phyloP scores from a whole-genome alignment of 2,888 invertebrate genomes.

The Agrochola lota region DNA sequence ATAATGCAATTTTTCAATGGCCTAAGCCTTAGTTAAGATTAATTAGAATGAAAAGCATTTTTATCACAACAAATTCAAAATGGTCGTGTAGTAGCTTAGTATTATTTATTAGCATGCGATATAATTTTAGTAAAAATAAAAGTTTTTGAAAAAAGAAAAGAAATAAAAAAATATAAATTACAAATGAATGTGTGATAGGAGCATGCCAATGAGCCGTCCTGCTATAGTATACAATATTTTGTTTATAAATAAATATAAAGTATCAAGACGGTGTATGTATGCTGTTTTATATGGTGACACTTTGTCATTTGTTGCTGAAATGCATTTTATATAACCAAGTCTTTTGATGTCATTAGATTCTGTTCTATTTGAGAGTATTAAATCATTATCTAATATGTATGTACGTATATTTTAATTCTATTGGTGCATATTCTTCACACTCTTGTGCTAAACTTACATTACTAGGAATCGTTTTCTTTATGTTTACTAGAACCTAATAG shows the following conservation, averaged over 20 bases:
- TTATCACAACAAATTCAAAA: conserved; percentile 73
- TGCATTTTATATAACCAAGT: conserved; percentile 64
- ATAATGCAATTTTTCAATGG: conserved; percentile 47
- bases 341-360: conserved; percentile 11
- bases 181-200: conserved; percentile 78
- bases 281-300: conserved; percentile 64
- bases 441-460: conserved; percentile 24
- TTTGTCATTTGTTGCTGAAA: conserved; percentile 57
- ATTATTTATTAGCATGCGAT: conserved; percentile 89
- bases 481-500: conserved; percentile 11
- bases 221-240: conserved; percentile 69
- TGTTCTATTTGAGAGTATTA: conserved; percentile 19
- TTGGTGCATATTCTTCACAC: conserved; percentile 40
- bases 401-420: conserved; percentile 26
- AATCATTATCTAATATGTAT: conserved; percentile 25
- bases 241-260: conserved; percentile 63
- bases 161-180: conserved; percentile 77
- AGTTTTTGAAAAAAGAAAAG: conserved; percentile 72
- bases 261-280: conserved; percentile 67
- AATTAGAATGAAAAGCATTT: conserved; percentile 46
- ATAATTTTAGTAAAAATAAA: conserved; percentile 76
- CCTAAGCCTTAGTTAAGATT: conserved; percentile 47
- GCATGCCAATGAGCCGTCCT: conserved; percentile 83
- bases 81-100: conserved; percentile 80
- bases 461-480: conserved; percentile 1